These are phyloP conservation scores for Pantherophis guttatus DNA, from an alignment of 2,113 vertebrate genomes.

Conservation along the genomic window DNA sequence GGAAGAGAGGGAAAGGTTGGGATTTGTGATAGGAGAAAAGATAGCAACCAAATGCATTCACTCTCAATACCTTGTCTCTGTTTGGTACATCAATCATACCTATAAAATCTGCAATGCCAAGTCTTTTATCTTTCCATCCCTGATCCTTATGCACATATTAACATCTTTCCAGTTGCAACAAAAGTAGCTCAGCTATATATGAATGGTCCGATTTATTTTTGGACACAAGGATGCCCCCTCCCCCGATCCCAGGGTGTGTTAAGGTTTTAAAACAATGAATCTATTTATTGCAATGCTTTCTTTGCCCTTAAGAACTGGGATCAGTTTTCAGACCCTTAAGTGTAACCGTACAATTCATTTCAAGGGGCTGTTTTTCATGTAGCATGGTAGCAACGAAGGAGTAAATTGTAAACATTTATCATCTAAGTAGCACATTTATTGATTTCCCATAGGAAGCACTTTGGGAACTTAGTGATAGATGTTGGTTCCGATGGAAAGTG, in stretches of 20 bases:
- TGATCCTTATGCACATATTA: constrained; percentile 4
- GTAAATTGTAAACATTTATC: constrained; percentile 70
- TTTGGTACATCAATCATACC: constrained; percentile 46
- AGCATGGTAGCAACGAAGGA: constrained; percentile 44
- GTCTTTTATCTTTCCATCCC: constrained; percentile 15
- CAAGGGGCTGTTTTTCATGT: constrained; percentile 57
- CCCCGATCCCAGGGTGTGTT: background rate
- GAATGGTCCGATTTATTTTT: constrained; percentile 21
- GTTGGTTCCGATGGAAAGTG: constrained; percentile 51
- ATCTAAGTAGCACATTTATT: constrained; percentile 61
- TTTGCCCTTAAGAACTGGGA: constrained; percentile 8
- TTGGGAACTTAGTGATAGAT: constrained; percentile 54
- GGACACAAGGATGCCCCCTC: constrained; percentile 24
- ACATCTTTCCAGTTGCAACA: constrained; percentile 18
- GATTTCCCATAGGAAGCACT: constrained; percentile 59
- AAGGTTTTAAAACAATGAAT: constrained; percentile 34
- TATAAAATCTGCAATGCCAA: constrained; percentile 30
- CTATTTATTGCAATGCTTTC: constrained; percentile 1
- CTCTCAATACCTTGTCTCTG: constrained; percentile 51
- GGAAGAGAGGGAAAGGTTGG: background rate
- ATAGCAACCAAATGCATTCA: constrained; percentile 45
- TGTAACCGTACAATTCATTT: constrained; percentile 53
- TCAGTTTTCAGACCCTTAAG: constrained; percentile 20
- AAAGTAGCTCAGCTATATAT: constrained; percentile 15
- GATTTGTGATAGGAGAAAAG: constrained; percentile 42